Base-by-base conservation (phyloP, 2,888 invertebrate species). In the Hesperia comma region DNA sequence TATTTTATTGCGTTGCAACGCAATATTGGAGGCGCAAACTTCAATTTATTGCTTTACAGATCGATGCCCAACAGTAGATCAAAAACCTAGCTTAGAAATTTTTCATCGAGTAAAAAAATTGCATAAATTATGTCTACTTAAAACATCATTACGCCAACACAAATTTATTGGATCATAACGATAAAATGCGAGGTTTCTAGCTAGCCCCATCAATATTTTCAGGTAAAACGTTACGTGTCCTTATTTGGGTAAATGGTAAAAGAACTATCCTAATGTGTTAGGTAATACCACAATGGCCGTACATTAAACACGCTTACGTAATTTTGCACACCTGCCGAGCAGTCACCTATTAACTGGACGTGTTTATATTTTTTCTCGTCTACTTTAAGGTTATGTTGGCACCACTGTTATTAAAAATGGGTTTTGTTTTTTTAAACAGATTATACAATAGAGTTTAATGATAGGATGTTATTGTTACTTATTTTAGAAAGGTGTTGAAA, bases 281-380 rank as follows among this genome's bases (percentile, higher is more conserved):
- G 41, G 58, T 66, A 60, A 43, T 66, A 51, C 56, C 37, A 62
- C 60, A 66, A 61, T 40, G 61, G 53, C 53, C 33, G 5, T 60
- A 26, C 61, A 51, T 61, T 61, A 51, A 61, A 61, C 33, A 64
- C 26, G 10, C 19, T 70, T 68, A 56, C 67, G 69, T 68, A 73
- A 72, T 68, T 67, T 37, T 12, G 66, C 41, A 61, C 77, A 78
- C 77, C 77, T 78, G 77, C 68, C 67, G 26, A 12, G 61, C 60
- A 73, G 71, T 74, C 75, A 74, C 73, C 74, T 68, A 73, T 71
- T 70, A 64, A 71, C 61, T 60, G 63, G 60, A 53, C 57, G 54
- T 74, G 74, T 75, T 74, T 74, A 68, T 71, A 54, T 69, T 74
- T 73, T 73, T 72, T 71, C 61, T 70, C 66, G 54, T 69, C 69